Base-by-base conservation (phyloP, 2,888 invertebrate genomes). In the Chrysomela aeneicollis region DNA sequence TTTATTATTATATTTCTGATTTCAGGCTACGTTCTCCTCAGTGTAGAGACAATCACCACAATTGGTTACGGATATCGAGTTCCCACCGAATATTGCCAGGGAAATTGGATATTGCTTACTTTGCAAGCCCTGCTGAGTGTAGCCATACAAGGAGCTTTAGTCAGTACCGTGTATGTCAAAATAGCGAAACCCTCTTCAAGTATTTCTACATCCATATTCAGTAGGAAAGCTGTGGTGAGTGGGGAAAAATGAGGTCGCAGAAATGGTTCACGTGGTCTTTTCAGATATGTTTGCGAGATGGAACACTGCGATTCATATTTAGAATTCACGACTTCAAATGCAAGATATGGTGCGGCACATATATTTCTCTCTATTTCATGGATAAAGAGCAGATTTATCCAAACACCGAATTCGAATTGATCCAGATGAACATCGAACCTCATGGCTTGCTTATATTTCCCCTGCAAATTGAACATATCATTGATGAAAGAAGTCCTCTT, bases 391-490 rank as follows among this genome's bases (percentile, higher is more conserved):
- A 61, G 15, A 92, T 92, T 82, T 92, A 92, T 0, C 69, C 72
- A n/a, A 73, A 74, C 32, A 92, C 93, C 80, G 79, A 89, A 18
- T 89, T 92, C 81, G 89, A 90, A 77, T 91, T 93, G 75, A 87
- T 88, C 71, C 88, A 90, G 75, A 84, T 94, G 65, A 85, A 88
- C 67, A 78, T 91, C 64, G 86, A 87, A 78, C 88, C 89, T 61
- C 87, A 89, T 60, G 88, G 89, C 0, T 88, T 91, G 21, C 79
- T 86, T 18, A 87, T 93, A 46, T 96, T 95, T 93, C 96, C 96
- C 0, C 89, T 93, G 76, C 92, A 93, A 0, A 88, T 95, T 12
- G 90, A 92, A 15, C 96, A 97, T 80, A 86, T 88, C 53, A 95
- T 97, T 66, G 90, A 94, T 76, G 86, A 85, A 15, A 80, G 82